phyloP scores from a whole-genome alignment of 2,888 invertebrate species.

The Ochlodes sylvanus region DNA sequence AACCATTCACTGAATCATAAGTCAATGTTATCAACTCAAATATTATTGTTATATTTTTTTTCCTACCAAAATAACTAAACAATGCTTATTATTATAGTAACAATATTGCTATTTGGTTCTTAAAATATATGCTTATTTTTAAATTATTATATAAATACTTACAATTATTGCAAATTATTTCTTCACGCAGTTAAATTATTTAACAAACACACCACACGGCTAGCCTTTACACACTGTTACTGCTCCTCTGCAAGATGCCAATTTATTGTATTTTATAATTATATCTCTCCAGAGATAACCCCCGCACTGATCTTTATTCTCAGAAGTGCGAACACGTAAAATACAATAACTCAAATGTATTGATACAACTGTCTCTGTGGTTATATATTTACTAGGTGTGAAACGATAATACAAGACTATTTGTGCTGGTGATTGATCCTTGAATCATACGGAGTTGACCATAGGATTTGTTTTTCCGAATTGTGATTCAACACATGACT shows the following conservation, averaged over 20 bases:
- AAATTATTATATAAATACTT: constrained; percentile 19
- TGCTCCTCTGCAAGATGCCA: constrained; percentile 56
- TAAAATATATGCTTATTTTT: too few relatives aligned
- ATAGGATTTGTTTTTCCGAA: constrained; percentile 12
- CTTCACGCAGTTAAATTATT: constrained; percentile 22
- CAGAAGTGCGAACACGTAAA: constrained; percentile 60
- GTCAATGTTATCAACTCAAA: too few relatives aligned
- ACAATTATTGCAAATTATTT: constrained; percentile 7
- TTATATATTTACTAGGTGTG: constrained; percentile 3
- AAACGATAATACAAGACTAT: constrained; percentile 16
- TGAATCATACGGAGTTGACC: constrained; percentile 16
- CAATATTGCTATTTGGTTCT: too few relatives aligned
- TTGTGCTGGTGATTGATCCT: constrained; percentile 21
- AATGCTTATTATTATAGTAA: too few relatives aligned
- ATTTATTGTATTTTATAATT: constrained; percentile 75
- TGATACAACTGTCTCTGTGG: background rate
- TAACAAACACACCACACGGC: constrained; percentile 24
- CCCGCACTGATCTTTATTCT: constrained; percentile 69
- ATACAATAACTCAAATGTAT: constrained; percentile 34
- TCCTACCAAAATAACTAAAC: too few relatives aligned
- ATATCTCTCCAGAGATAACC: constrained; percentile 72
- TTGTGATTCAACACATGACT: constrained; percentile 44
- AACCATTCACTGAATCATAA: too few relatives aligned
- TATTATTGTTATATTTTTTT: too few relatives aligned
- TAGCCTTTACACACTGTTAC: constrained; percentile 62